Conservation (phyloP, 2,888 invertebrate genomes). For the Andricus quercusramuli region DNA sequence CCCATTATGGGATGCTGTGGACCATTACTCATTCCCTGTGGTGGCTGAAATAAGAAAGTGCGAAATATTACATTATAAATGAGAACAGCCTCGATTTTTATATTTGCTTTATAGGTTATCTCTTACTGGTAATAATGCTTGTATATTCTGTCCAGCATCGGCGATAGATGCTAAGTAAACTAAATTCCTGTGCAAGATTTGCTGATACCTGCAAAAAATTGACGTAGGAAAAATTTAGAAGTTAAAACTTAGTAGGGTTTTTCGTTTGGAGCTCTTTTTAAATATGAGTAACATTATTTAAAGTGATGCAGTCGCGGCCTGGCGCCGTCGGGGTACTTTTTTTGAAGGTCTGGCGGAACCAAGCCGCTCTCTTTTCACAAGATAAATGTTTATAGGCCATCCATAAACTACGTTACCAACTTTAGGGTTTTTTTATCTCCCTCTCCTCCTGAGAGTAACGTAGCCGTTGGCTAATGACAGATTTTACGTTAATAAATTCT, state of each 20-base stretch:
- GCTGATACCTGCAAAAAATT: constrained; percentile 85
- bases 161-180: constrained; percentile 97
- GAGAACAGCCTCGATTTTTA: background rate
- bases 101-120: background rate
- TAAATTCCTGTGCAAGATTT: constrained; percentile 95
- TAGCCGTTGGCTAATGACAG: no score
- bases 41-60: constrained; percentile 78
- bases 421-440: no score
- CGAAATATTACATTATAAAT: background rate
- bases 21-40: constrained; percentile 80
- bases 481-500: no score
- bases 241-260: background rate
- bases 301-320: no score
- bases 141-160: constrained; percentile 97
- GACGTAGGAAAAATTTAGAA: background rate
- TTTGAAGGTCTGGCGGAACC: no score
- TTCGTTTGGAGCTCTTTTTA: background rate
- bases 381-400: no score
- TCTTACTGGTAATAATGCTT: constrained; percentile 91
- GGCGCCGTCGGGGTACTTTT: no score
- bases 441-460: no score
- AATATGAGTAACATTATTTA: no score
- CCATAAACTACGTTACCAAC: no score
- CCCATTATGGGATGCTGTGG: constrained; percentile 78
- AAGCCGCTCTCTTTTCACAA: no score